phyloP scores from a whole-genome alignment of 1,140 invertebrate genomes.

The Trialeurodes vaporariorum region DNA sequence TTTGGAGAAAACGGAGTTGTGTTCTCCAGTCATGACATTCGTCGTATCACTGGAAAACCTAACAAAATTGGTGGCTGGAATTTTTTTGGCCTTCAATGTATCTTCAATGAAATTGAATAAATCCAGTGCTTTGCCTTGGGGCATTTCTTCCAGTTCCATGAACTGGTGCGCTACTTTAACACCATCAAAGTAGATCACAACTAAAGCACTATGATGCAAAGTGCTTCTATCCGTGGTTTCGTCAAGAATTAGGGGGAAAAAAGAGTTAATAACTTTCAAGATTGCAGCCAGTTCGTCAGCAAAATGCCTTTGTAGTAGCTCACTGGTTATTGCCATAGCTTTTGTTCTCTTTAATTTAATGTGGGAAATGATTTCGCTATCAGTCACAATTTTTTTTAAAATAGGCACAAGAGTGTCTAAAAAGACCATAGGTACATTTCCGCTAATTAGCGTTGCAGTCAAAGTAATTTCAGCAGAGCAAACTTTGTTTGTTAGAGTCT shows the following conservation, averaged over 20 bases:
- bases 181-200: slow-evolving; percentile 16
- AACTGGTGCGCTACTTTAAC: slow-evolving; percentile 14
- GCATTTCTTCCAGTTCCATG: slow-evolving; percentile 23
- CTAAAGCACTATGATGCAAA: slow-evolving; percentile 19
- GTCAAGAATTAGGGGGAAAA: slow-evolving; percentile 20
- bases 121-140: slow-evolving; percentile 15
- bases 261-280: too few species aligned
- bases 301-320: too few species aligned
- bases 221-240: slow-evolving; percentile 18
- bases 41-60: slow-evolving; percentile 31
- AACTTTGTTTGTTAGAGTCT: too few species aligned
- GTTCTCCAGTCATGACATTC: slow-evolving; percentile 31
- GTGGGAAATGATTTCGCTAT: too few species aligned
- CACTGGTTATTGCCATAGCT: too few species aligned
- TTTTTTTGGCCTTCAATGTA: slow-evolving; percentile 19
- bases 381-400: too few species aligned
- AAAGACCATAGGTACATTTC: too few species aligned
- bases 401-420: too few species aligned
- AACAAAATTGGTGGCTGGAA: slow-evolving; percentile 27
- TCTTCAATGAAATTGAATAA: slow-evolving; percentile 20
- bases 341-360: too few species aligned
- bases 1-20: slow-evolving; percentile 27
- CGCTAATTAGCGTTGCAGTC: too few species aligned
- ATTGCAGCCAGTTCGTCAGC: too few species aligned
- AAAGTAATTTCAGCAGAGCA: too few species aligned